These are phyloP conservation scores for Hypotaenidia okinawae DNA, from an alignment of 2,797 vertebrate genomes.

Conservation along the genomic window DNA sequence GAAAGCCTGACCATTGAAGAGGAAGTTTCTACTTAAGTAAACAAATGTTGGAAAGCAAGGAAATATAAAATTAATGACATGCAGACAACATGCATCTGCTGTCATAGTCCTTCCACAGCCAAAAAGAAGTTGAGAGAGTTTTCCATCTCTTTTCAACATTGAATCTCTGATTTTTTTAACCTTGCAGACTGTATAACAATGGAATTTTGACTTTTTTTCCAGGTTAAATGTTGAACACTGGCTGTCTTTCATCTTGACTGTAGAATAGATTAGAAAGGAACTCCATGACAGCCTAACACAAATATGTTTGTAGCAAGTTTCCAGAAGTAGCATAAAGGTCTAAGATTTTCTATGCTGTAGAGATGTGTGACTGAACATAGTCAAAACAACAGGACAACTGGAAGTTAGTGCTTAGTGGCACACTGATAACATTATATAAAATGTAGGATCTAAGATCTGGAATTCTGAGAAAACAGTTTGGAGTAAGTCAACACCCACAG, in stretches of 20 bases:
- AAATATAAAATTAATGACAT: slow-evolving; percentile 18
- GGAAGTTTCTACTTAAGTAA: slow-evolving; percentile 47
- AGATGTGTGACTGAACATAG: not conserved
- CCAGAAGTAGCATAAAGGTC: not conserved
- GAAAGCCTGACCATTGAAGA: not conserved
- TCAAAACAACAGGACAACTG: not conserved
- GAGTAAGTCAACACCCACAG: not conserved
- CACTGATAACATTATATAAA: not conserved
- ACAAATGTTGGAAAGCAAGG: not conserved
- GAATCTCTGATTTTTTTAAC: not conserved
- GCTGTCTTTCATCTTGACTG: not conserved
- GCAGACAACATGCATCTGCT: not conserved
- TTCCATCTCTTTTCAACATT: not conserved
- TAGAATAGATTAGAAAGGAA: not conserved
- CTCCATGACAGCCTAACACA: not conserved
- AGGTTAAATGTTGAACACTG: not conserved
- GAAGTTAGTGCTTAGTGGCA: not conserved
- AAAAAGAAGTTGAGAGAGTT: not conserved
- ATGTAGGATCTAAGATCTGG: not conserved
- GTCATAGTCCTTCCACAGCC: not conserved
- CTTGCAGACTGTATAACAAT: not conserved
- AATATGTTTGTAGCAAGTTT: not conserved
- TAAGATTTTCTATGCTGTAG: not conserved
- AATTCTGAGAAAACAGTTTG: not conserved
- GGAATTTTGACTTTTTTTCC: not conserved